These are phyloP conservation scores for Gobiocypris rarus DNA, from an alignment of 2,113 vertebrate genomes.

Conservation along the genomic window DNA sequence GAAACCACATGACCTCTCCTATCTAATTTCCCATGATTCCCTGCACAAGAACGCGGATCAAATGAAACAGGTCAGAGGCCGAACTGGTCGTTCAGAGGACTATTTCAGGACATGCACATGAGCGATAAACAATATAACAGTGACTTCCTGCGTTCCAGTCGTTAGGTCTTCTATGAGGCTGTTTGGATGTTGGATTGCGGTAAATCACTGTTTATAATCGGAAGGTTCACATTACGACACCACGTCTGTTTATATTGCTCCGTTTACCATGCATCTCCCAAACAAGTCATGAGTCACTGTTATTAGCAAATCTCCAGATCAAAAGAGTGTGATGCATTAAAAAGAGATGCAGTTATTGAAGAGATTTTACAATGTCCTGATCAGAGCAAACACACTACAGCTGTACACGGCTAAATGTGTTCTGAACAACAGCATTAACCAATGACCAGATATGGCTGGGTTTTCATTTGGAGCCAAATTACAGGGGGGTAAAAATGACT, in stretches of 20 bases:
- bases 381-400: too few species aligned
- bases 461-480: too few species aligned
- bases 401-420: too few species aligned
- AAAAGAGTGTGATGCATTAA: not conserved
- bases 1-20: not conserved
- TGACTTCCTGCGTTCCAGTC: not conserved
- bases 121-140: slow-evolving; percentile 9
- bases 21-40: not conserved
- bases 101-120: not conserved
- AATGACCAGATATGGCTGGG: too few species aligned
- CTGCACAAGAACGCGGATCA: not conserved
- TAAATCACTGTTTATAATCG: not conserved
- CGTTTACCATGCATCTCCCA: not conserved
- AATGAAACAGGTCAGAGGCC: not conserved
- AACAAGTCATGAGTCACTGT: not conserved
- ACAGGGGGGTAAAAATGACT: too few species aligned
- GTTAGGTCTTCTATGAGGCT: too few species aligned
- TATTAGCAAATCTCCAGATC: slow-evolving; percentile 2
- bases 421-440: too few species aligned
- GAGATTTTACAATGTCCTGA: not conserved
- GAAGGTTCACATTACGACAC: slow-evolving; percentile 7
- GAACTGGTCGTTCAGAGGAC: not conserved
- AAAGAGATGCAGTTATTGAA: not conserved
- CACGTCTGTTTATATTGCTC: not conserved
- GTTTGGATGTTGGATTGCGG: not conserved